Evolutionary conservation across 92 coral and sea anemone genomes (phyloP).

Genomic region (Desmophyllum pertusum): DNA sequence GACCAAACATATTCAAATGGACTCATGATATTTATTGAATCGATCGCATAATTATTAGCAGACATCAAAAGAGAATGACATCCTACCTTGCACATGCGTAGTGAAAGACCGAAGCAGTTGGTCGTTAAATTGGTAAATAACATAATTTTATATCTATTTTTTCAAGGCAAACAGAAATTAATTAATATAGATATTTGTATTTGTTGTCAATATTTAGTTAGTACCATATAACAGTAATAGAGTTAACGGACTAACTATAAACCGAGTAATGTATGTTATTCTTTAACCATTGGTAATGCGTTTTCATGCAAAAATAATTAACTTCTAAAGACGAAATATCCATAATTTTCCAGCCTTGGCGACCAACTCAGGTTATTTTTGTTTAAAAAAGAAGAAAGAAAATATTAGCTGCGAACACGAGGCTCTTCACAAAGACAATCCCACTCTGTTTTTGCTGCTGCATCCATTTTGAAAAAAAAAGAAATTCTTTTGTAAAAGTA

Average conservation of each 20-base stretch:
- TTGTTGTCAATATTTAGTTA: not conserved
- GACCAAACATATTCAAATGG: not conserved
- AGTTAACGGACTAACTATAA: not conserved
- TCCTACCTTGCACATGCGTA: too few relatives aligned
- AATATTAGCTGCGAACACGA: slow-evolving; percentile 22
- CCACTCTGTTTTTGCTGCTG: not conserved
- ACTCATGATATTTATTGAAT: too few relatives aligned
- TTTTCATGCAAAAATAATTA: not conserved
- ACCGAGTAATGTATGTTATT: not conserved
- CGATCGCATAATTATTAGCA: too few relatives aligned
- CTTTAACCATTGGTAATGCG: not conserved
- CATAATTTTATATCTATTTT: too few relatives aligned
- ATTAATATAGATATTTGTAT: not conserved
- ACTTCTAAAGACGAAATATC: not conserved
- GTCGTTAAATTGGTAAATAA: too few relatives aligned
- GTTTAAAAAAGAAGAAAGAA: not conserved
- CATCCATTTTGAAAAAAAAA: not conserved
- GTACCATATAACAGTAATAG: not conserved
- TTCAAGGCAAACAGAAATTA: not conserved
- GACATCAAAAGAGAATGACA: too few relatives aligned
- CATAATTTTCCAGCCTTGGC: not conserved
- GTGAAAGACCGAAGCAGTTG: too few relatives aligned
- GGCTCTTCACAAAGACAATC: not conserved
- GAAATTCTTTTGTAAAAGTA: not conserved
- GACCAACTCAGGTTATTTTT: slow-evolving; percentile 2